Base-by-base conservation (phyloP, 2,888 invertebrate genomes). In the Nowickia ferox region DNA sequence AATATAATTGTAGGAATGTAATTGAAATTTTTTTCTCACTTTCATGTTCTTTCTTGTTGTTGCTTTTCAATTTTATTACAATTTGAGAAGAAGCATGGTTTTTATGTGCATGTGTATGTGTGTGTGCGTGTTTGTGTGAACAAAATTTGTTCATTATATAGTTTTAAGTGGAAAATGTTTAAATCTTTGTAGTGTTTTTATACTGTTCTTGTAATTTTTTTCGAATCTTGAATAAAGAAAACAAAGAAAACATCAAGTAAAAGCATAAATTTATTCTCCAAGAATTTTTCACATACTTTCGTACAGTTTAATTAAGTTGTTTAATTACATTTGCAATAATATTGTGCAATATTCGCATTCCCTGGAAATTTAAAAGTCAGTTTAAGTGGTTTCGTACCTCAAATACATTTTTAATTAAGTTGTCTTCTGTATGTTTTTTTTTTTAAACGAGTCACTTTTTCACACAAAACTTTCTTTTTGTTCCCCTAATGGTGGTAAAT, bases 1-100 rank as follows among this genome's bases (percentile, higher is more conserved):
- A 55, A 66, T 55, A 81, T 81, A 85, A 82, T 82, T 76, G 77
- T 75, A 82, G 15, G 63, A 68, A 74, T 82, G 72, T 82, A 85
- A 85, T 79, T 85, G 85, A 85, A 82, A 74, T 72, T 74, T 81
- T 63, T 61, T 44, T 40, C 9, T 57, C 10, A 5, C 4, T 46
- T 57, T 55, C 30, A 17, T 42, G 10, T 53, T 22, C 22, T 11
- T 53, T 53, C 13, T 46, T 71, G 19, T 44, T 61, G 53, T 66
- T 68, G 42, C 38, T 61, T n/a, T 6, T 66, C 6, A 30, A 30
- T 55, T 74, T 76, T 53, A 51, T 66, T 51, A 63, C 57, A 61
- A 40, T 68, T 77, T n/a, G 3, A 59, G 42, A 42, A 19, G 11
- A 38, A 30, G 9, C 30, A 30, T 30, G 30, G 30, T 30, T 30